phyloP scores from a whole-genome alignment of 1,140 invertebrate species.

The Drosophila saltans region DNA sequence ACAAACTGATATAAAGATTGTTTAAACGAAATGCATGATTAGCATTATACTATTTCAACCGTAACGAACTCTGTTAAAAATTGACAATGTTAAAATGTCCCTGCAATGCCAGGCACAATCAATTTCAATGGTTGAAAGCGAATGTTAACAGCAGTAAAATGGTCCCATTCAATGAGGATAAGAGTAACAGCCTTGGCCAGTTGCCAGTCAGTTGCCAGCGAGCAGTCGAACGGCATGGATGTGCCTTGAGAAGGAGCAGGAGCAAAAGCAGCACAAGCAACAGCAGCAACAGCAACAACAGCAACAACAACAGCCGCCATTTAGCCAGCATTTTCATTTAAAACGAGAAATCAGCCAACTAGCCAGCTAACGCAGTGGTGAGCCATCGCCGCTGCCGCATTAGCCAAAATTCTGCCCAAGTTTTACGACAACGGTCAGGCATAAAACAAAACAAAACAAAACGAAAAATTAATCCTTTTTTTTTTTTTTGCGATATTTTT shows the following conservation, averaged over 20 bases:
- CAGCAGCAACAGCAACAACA: slow-evolving; percentile 2
- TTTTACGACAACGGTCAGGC: slow-evolving; percentile 19
- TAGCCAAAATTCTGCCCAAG: slow-evolving; percentile 2
- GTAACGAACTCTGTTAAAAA: background rate
- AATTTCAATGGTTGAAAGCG: slow-evolving; percentile 4
- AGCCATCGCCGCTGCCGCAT: background rate
- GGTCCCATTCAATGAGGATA: slow-evolving; percentile 33
- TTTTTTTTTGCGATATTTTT: slow-evolving; percentile 19
- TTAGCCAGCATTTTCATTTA: background rate
- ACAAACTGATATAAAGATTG: too few species aligned
- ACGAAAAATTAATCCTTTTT: background rate
- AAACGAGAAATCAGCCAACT: slow-evolving; percentile 1
- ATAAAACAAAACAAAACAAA: background rate
- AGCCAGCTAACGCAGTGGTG: background rate
- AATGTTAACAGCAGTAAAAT: slow-evolving; percentile 30
- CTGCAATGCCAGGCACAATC: background rate
- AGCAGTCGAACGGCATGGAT: slow-evolving; percentile 52
- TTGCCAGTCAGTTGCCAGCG: slow-evolving; percentile 58
- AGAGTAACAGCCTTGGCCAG: slow-evolving; percentile 29
- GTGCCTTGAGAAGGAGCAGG: slow-evolving; percentile 35
- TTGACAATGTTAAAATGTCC: slow-evolving; percentile 11
- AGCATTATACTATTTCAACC: too few species aligned
- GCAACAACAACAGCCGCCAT: slow-evolving; percentile 6
- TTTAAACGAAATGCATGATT: too few species aligned
- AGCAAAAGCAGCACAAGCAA: slow-evolving; percentile 13